These are phyloP conservation scores for Mamestra brassicae DNA, from an alignment of 2,888 invertebrate genomes.

Conservation along the genomic window DNA sequence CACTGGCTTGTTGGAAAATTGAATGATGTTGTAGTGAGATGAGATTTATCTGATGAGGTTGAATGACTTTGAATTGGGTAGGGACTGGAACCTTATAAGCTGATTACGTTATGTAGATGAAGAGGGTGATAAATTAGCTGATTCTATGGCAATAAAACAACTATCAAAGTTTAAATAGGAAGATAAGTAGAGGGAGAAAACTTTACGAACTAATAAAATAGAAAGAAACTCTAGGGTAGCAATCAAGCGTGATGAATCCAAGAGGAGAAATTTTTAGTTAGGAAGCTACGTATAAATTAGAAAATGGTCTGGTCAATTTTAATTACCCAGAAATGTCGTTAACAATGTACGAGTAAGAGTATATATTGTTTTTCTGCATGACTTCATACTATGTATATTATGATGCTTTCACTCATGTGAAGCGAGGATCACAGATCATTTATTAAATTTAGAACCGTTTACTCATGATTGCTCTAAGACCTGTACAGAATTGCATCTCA, in stretches of 20 bases:
- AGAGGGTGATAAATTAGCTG: too few species aligned
- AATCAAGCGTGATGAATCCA: too few species aligned
- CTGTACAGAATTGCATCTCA: slow-evolving; percentile 26
- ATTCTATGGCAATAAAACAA: too few species aligned
- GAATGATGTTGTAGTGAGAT: not conserved
- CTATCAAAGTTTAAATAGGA: too few species aligned
- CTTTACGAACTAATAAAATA: too few species aligned
- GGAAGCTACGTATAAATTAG: not conserved
- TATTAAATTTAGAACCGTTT: slow-evolving; percentile 35
- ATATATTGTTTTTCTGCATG: not conserved
- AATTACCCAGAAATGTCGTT: not conserved
- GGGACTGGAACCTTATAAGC: not conserved
- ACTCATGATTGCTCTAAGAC: slow-evolving; percentile 36
- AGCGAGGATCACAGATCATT: slow-evolving; percentile 29
- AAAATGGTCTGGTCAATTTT: too few species aligned
- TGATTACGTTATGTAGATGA: not conserved
- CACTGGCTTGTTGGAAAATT: slow-evolving; percentile 50
- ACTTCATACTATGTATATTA: not conserved
- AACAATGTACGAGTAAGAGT: not conserved
- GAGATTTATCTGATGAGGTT: not conserved
- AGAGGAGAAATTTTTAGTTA: not conserved
- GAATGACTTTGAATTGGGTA: not conserved
- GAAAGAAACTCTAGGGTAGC: too few species aligned
- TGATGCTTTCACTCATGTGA: slow-evolving; percentile 34
- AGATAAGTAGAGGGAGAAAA: too few species aligned